Conservation (phyloP, 53 echinoderm and acorn worm species). For the Antedon mediterranea region DNA sequence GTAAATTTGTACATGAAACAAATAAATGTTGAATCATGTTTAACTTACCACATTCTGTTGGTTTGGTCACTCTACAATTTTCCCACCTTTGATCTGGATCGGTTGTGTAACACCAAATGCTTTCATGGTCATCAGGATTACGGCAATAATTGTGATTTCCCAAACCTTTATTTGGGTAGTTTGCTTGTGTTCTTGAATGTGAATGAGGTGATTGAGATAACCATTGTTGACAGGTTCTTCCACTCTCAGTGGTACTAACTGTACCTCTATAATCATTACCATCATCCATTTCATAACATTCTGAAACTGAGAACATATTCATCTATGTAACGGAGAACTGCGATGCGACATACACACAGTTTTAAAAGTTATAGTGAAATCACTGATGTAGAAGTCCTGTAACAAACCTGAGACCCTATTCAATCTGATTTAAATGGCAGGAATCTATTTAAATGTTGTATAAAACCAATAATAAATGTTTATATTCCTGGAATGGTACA, state of each 20-base stretch:
- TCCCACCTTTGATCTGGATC: background rate
- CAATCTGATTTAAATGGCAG: too few relatives aligned
- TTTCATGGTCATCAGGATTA: conserved; percentile 55
- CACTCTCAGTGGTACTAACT: background rate
- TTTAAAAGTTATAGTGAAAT: too few relatives aligned
- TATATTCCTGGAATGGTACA: too few relatives aligned
- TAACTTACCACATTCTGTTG: background rate
- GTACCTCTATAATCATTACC: background rate
- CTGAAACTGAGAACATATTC: background rate
- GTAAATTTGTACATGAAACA: too few relatives aligned
- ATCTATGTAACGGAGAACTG: too few relatives aligned
- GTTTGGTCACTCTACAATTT: background rate
- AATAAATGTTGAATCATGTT: too few relatives aligned
- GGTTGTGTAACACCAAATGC: conserved; percentile 80
- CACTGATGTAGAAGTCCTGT: too few relatives aligned
- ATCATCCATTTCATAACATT: background rate
- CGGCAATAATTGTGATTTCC: conserved; percentile 87
- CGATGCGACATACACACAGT: too few relatives aligned
- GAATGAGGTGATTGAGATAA: background rate
- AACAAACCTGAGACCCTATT: too few relatives aligned
- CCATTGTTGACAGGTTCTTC: background rate
- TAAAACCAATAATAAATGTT: too few relatives aligned
- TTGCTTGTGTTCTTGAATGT: background rate
- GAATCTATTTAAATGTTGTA: too few relatives aligned
- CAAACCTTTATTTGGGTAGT: conserved; percentile 10